phyloP scores from a whole-genome alignment of 2,113 vertebrate species.

The Corvus hawaiiensis region DNA sequence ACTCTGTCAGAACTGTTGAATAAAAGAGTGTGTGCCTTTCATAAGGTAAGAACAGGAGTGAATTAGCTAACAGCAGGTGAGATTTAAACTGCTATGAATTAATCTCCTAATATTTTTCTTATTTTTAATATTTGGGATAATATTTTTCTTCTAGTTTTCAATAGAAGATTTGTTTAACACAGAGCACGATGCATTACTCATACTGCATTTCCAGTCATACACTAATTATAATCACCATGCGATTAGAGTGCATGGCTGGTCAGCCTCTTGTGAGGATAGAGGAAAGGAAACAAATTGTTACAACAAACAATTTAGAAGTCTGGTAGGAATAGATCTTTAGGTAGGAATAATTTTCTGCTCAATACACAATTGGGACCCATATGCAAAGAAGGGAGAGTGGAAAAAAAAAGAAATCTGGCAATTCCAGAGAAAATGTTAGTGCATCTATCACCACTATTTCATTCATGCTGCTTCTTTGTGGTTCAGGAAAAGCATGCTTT shows the following conservation, averaged over 20 bases:
- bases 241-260: background rate
- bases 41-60: background rate
- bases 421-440: background rate
- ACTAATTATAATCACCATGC: conserved; percentile 7
- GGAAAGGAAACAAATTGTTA: conserved; percentile 8
- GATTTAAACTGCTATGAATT: background rate
- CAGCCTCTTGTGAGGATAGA: background rate
- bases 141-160: background rate
- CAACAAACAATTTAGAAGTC: background rate
- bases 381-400: background rate
- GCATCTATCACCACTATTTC: background rate
- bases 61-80: background rate
- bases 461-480: background rate
- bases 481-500: background rate
- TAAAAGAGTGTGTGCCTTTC: background rate
- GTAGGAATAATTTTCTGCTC: background rate
- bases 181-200: background rate
- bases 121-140: background rate
- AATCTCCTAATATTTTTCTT: background rate
- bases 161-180: background rate
- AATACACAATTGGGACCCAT: background rate
- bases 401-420: background rate
- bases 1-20: background rate
- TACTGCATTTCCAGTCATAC: background rate
- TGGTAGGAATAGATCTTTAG: background rate